These are phyloP conservation scores for Arctopsyche grandis DNA, from an alignment of 1,140 invertebrate genomes.

Conservation along the genomic window DNA sequence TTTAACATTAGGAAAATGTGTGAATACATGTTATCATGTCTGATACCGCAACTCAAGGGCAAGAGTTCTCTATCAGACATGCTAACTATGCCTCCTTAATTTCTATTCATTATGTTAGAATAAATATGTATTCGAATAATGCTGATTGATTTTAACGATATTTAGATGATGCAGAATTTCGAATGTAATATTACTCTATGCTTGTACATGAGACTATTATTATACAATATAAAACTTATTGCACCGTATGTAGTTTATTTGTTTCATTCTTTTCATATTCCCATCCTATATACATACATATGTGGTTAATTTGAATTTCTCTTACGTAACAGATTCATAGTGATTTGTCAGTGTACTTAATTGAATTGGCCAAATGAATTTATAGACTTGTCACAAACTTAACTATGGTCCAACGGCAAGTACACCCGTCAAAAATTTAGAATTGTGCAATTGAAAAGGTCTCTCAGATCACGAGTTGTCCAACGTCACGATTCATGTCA, in stretches of 20 bases:
- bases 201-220: conserved; percentile 56
- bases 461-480: too few species aligned
- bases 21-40: conserved; percentile 32
- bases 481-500: too few species aligned
- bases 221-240: conserved; percentile 55
- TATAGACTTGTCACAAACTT: too few species aligned
- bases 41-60: not conserved
- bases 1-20: conserved; percentile 41
- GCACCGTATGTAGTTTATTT: conserved; percentile 52
- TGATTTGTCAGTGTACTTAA: too few species aligned
- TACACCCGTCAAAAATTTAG: too few species aligned
- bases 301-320: too few species aligned
- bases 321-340: too few species aligned
- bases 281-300: too few species aligned
- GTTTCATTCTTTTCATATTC: not conserved
- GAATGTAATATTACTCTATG: conserved; percentile 54
- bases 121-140: conserved; percentile 55
- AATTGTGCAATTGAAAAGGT: too few species aligned
- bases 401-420: too few species aligned
- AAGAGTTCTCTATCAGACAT: not conserved
- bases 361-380: too few species aligned
- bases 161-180: conserved; percentile 54
- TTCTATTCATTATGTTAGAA: conserved; percentile 54
- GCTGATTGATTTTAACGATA: conserved; percentile 52
- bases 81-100: conserved; percentile 44